These are phyloP conservation scores for Drosophila picticornis DNA, from an alignment of 2,888 invertebrate species.

Conservation along the genomic window DNA sequence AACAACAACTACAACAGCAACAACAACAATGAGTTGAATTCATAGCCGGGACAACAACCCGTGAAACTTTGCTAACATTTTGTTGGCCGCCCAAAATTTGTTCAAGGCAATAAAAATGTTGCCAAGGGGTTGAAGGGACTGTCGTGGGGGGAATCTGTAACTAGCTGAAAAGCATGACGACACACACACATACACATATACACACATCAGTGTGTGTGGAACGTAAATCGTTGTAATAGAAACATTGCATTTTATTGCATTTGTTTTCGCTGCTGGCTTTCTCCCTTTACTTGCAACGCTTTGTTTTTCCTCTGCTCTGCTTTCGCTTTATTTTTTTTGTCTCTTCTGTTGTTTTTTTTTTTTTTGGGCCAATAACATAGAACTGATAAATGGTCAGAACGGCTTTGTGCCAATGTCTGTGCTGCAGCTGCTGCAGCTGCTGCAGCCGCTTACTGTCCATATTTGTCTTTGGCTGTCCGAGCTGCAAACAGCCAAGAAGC, in stretches of 20 bases:
- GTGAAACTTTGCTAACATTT: conserved; percentile 72
- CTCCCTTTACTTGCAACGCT: conserved; percentile 29
- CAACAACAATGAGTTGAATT: conserved; percentile 24
- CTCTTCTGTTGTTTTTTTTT: conserved; percentile 10
- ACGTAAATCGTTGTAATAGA: conserved; percentile 81
- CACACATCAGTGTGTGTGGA: conserved; percentile 25
- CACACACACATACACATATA: conserved; percentile 1
- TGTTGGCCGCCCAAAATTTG: conserved; percentile 58
- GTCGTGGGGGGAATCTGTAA: background rate
- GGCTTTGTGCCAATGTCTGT: conserved; percentile 74
- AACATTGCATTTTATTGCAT: conserved; percentile 82
- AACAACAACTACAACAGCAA: conserved; percentile 24
- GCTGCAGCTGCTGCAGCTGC: conserved; percentile 60
- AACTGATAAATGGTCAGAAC: conserved; percentile 78
- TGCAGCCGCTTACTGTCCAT: conserved; percentile 51
- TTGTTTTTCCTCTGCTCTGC: conserved; percentile 19
- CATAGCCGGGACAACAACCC: conserved; percentile 63
- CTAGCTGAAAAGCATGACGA: conserved; percentile 20
- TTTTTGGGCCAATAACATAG: conserved; percentile 72
- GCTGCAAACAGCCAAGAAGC: conserved; percentile 41
- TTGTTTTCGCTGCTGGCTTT: conserved; percentile 60
- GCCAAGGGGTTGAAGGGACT: conserved; percentile 16
- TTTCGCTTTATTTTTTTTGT: conserved; percentile 14
- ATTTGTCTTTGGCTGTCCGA: conserved; percentile 59
- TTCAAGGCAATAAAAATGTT: conserved; percentile 75